phyloP scores from a whole-genome alignment of 1,140 invertebrate genomes.

The Pseudachorutes palmiensis region DNA sequence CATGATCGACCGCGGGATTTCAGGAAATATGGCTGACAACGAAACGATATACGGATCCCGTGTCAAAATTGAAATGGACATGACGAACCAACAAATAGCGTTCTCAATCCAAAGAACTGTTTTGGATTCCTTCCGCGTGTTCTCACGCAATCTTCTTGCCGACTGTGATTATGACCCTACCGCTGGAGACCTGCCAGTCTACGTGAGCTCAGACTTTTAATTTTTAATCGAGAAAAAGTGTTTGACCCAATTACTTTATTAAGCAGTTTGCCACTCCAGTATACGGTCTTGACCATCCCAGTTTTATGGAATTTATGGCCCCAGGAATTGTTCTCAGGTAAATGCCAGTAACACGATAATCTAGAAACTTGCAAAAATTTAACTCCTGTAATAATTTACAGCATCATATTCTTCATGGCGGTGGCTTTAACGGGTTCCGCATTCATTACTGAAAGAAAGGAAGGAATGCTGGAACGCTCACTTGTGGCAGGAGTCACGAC shows the following conservation, averaged over 20 bases:
- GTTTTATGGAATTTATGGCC: slow-evolving; percentile 90
- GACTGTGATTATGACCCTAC: slow-evolving; percentile 67
- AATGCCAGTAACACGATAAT: slow-evolving; percentile 38
- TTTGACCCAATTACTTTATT: neutral
- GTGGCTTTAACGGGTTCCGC: slow-evolving; percentile 87
- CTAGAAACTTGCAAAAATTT: slow-evolving; percentile 5
- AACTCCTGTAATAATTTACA: slow-evolving; percentile 47
- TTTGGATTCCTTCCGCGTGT: slow-evolving; percentile 67
- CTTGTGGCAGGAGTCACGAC: slow-evolving; percentile 84
- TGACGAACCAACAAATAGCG: slow-evolving; percentile 88
- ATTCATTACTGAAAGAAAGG: slow-evolving; percentile 83
- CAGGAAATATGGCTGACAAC: slow-evolving; percentile 60
- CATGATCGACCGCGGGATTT: slow-evolving; percentile 59
- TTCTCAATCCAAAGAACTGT: slow-evolving; percentile 71
- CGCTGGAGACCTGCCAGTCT: slow-evolving; percentile 68
- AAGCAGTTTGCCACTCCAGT: slow-evolving; percentile 70
- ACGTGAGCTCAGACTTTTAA: slow-evolving; percentile 19
- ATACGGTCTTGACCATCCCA: slow-evolving; percentile 75
- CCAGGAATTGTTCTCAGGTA: slow-evolving; percentile 89
- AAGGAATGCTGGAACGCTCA: slow-evolving; percentile 78
- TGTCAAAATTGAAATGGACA: slow-evolving; percentile 76
- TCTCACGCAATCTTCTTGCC: slow-evolving; percentile 59
- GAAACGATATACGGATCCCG: slow-evolving; percentile 72
- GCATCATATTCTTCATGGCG: slow-evolving; percentile 92
- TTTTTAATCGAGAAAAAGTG: neutral